Percentiles rank a stretch among this genome's conserved stretches.
These are phyloP conservation scores for Alentia gelatinosa DNA, from an alignment of 2,888 invertebrate genomes.

Conservation along the genomic window DNA sequence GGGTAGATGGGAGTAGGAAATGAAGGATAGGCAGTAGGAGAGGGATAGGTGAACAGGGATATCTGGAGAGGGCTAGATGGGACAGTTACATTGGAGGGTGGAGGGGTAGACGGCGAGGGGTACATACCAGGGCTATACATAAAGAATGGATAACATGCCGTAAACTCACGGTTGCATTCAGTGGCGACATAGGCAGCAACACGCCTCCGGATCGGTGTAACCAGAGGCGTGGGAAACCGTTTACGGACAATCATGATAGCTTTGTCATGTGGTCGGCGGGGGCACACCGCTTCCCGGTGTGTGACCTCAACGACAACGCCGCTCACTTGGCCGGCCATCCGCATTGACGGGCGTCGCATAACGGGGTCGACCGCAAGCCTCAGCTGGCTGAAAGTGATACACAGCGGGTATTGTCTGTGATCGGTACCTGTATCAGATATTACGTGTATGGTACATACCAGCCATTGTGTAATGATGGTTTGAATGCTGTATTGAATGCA, in stretches of 20 bases:
- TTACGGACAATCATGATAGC: background rate
- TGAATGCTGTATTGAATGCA: no score
- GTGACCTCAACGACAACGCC: background rate
- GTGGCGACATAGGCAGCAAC: no score
- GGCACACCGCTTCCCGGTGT: background rate
- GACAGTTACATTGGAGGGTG: no score
- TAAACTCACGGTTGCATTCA: no score
- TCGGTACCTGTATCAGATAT: background rate
- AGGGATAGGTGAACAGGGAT: background rate
- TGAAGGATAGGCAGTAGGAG: background rate
- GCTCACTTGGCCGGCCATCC: background rate
- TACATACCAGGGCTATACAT: no score
- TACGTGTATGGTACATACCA: no score
- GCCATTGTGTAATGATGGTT: no score
- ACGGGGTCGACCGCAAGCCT: background rate
- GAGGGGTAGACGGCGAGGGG: no score
- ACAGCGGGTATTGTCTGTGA: no score
- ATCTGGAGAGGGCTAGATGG: no score
- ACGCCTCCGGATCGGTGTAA: no score
- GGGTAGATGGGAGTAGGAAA: background rate
- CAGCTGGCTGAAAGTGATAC: background rate
- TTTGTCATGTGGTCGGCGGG: background rate
- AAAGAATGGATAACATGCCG: no score
- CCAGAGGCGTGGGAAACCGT: background rate
- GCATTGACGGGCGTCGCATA: background rate